phyloP scores from a whole-genome alignment of 2,113 vertebrate species.

The Dromas ardeola region DNA sequence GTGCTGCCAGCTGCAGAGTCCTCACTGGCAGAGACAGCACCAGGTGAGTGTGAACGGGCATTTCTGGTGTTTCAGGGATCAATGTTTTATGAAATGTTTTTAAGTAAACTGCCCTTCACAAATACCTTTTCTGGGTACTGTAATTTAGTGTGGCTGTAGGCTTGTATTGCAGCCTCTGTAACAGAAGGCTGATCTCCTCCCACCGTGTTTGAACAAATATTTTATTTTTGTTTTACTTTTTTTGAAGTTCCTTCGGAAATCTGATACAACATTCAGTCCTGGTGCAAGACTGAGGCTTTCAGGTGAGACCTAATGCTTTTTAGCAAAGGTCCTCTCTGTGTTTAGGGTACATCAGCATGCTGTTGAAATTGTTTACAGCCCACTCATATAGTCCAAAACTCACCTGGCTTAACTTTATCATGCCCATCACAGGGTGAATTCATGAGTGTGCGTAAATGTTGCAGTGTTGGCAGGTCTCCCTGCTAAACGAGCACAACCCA shows the following conservation, averaged over 20 bases:
- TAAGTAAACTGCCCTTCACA: neutral
- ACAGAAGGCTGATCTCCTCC: neutral
- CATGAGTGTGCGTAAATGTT: accelerated
- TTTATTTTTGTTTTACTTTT: neutral
- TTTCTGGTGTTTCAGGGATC: neutral
- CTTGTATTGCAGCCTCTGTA: neutral
- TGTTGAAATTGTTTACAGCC: neutral
- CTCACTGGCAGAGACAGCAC: neutral
- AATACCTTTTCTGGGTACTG: neutral
- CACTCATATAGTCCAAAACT: neutral
- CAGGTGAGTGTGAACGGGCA: neutral
- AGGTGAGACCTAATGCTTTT: neutral
- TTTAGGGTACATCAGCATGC: neutral
- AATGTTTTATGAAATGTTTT: neutral
- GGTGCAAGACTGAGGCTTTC: neutral
- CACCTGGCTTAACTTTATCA: neutral
- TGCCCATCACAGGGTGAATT: neutral
- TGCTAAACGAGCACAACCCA: neutral
- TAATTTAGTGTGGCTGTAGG: neutral
- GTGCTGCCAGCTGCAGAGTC: neutral
- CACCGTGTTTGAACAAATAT: neutral
- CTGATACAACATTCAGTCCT: neutral
- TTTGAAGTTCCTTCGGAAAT: neutral
- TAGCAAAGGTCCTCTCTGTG: neutral
- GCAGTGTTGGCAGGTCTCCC: neutral